These are phyloP conservation scores for Eriosoma lanigerum DNA, from an alignment of 1,140 invertebrate genomes.

Conservation along the genomic window DNA sequence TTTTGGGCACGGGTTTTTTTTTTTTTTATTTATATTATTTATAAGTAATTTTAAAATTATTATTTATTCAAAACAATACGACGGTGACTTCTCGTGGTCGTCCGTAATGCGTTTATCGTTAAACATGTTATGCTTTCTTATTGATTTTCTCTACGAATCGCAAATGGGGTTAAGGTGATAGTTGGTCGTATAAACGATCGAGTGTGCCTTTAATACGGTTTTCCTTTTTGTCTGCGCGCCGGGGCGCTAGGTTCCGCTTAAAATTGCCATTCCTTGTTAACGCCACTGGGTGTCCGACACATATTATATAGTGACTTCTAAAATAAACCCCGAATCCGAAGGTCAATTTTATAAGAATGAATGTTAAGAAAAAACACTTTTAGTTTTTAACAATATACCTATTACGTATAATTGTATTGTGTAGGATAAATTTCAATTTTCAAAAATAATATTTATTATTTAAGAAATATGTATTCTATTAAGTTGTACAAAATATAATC, in stretches of 20 bases:
- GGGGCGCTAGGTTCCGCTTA: conserved; percentile 2
- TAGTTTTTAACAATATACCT: too few relatives aligned
- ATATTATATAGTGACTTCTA: conserved; percentile 3
- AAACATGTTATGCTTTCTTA: conserved; percentile 18
- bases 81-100: too few relatives aligned
- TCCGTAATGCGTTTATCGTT: neutral
- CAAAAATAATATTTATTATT: too few relatives aligned
- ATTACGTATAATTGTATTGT: too few relatives aligned
- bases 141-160: neutral
- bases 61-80: too few relatives aligned
- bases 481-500: too few relatives aligned
- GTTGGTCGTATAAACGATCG: conserved; percentile 13
- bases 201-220: conserved; percentile 24
- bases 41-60: too few relatives aligned
- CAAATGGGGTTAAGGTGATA: conserved; percentile 46
- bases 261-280: conserved; percentile 33
- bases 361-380: neutral
- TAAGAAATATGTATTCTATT: too few relatives aligned
- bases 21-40: too few relatives aligned
- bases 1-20: too few relatives aligned
- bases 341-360: conserved; percentile 14
- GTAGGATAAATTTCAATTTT: too few relatives aligned
- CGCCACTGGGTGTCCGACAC: neutral
- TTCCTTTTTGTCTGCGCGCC: conserved; percentile 30
- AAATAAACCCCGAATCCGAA: neutral